Evolutionary conservation across 2,888 invertebrate species (phyloP), one percentile per base, ranked within the genome.

Genomic region (Apamea crenata): DNA sequence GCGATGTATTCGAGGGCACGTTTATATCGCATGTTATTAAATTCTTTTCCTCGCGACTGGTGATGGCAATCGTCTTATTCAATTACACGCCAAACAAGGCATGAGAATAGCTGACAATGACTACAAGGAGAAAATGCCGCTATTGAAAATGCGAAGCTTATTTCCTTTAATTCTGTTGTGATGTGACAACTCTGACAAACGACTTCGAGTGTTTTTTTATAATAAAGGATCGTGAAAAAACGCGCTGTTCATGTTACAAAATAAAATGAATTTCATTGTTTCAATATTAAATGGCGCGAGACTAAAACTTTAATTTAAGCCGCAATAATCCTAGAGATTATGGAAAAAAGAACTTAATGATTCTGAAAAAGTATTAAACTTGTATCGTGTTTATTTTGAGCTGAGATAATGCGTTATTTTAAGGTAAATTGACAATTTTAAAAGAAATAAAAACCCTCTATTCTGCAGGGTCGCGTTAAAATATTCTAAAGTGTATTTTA

Each of bases 1-100:
- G 89, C 86, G 90, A 92, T 92, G 88, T 92, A 92, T 93, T 92
- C 89, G 90, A 83, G 78, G 83, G 89, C 88, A 91, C 91, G 90
- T 91, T 93, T 94, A 93, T 93, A 92, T 93, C 92, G 91, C 91
- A 91, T 95, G 93, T 96, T 96, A 96, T 96, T 96, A 96, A 96
- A 96, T 96, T 96, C 95, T 95, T 96, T 95, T 93, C 92, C 93
- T 91, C 91, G 90, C 90, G 92, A 92, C 93, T 93, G 92, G 93
- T 93, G 94, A 95, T 95, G 94, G 94, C 95, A 95, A 96, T 95
- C 95, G 94, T 94, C 94, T 95, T 93, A 95, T 96, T 95, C 95
- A 96, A 96, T 96, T 96, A 95, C 95, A 94, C 92, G 94, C 93
- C 93, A 93, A 95, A 95, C 93, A 94, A 94, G 93, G 94, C 94